Evolutionary conservation across 2,797 vertebrate genomes (phyloP).

Genomic region (Avahi laniger): DNA sequence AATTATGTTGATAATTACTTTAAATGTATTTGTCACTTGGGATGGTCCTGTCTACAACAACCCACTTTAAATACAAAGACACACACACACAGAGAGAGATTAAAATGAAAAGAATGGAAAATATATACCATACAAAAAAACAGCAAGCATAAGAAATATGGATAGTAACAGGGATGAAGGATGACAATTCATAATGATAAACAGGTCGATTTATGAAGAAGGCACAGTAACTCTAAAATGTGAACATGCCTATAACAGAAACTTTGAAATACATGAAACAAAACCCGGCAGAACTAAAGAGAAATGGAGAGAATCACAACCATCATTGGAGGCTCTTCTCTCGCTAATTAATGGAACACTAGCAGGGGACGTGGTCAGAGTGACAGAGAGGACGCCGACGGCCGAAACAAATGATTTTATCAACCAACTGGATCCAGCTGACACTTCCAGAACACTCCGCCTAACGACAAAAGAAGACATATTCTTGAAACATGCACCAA

Average conservation of each 20-base stretch:
- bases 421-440: no score
- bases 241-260: no score
- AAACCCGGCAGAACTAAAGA: no score
- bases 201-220: not conserved
- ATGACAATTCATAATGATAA: no score
- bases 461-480: no score
- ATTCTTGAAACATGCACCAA: not conserved
- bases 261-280: not conserved
- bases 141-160: not conserved
- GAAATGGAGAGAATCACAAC: not conserved
- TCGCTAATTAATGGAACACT: not conserved
- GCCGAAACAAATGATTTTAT: fast-evolving
- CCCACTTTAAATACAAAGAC: not conserved
- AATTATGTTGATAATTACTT: fast-evolving
- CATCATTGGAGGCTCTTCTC: not conserved
- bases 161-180: not conserved
- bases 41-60: not conserved
- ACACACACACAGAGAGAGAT: not conserved
- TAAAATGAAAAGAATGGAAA: not conserved
- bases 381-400: not conserved
- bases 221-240: not conserved
- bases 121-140: no score
- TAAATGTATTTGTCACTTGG: not conserved
- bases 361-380: not conserved
- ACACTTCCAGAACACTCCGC: not conserved